Evolutionary conservation across 2,113 vertebrate genomes (phyloP).

Genomic region (Falco punctatus): DNA sequence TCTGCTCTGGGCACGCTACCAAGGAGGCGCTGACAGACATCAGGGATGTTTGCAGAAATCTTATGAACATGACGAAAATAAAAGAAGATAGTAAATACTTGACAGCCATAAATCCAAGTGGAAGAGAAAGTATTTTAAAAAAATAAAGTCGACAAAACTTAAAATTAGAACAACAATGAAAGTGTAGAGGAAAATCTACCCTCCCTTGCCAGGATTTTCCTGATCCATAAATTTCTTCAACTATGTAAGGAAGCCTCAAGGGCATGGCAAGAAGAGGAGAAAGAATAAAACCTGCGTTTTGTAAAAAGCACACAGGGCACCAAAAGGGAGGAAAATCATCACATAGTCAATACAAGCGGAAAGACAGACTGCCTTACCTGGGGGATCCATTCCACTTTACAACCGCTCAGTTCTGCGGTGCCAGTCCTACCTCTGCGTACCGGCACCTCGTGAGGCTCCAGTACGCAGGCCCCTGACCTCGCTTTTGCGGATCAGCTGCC

Average conservation of each 20-base stretch:
- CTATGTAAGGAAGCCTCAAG: slow-evolving; percentile 2
- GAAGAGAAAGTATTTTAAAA: slow-evolving; percentile 3
- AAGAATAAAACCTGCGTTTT: neutral
- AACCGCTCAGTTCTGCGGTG: rapidly evolving
- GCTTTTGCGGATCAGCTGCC: neutral
- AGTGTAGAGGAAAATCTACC: slow-evolving; percentile 24
- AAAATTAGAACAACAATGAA: slow-evolving; percentile 30
- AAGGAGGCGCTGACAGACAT: neutral
- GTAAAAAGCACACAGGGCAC: neutral
- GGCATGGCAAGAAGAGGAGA: slow-evolving; percentile 20
- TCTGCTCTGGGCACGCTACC: neutral
- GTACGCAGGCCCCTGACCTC: neutral
- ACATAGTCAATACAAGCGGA: rapidly evolving
- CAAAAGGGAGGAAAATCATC: neutral
- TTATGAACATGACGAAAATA: slow-evolving; percentile 27
- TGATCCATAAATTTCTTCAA: neutral
- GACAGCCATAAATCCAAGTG: slow-evolving; percentile 38
- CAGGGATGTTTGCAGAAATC: slow-evolving; percentile 3
- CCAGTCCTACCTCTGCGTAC: rapidly evolving
- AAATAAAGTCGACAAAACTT: neutral
- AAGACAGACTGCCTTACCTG: slow-evolving; percentile 1
- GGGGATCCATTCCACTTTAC: neutral
- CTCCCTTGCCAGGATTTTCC: slow-evolving; percentile 21
- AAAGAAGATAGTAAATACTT: slow-evolving; percentile 1
- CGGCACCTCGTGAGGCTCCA: neutral